Evolutionary conservation across 2,797 vertebrate genomes (phyloP), one percentile per base, ranked within the genome.

Genomic region (Smutsia gigantea): DNA sequence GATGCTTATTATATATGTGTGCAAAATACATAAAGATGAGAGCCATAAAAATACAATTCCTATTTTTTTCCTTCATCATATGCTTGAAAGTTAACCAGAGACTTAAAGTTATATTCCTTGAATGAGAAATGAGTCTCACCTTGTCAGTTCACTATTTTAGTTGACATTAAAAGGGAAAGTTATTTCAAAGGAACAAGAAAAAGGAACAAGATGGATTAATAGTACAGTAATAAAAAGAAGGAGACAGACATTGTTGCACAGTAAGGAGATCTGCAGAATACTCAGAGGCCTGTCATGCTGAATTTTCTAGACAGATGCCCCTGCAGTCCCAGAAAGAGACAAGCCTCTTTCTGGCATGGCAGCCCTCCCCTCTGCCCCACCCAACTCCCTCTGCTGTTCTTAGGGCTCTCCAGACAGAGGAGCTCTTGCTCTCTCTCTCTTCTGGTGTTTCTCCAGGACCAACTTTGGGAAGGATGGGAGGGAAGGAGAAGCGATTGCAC

Each of bases 361-460:
- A 4, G 1, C 21, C 8, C 5, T 5, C 8, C 46, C 53, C 13
- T 59, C 18, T 83, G 7, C 15, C 78, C 46, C 46, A 77, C 23
- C 25, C 55, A 27, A 46, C 46, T 46, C 46, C 46, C 46, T 11
- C 78, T 93, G 92, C 87, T 95, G 12, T 96, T 97, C 74, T 55
- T 31, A 27, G 49, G 51, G 75, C 95, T 79, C 25, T 69, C 75
- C 79, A 85, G 93, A 57, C 9, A 39, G 90, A 63, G 89, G 96
- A 97, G 96, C 90, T 79, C 75, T 90, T 93, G 81, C 72, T 72
- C 95, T 96, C 89, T 84, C 4, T 95, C 25, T 13, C 55, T 68
- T 25, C 46, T 46, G 46, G 46, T 46, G 46, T 46, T 46, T 46
- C 46, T 46, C 46, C 46, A 46, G 46, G 46, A 46, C 46, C 46